Base-by-base conservation (phyloP, 37 sponge, comb jelly and placozoan species). In the Spongilla lacustris region DNA sequence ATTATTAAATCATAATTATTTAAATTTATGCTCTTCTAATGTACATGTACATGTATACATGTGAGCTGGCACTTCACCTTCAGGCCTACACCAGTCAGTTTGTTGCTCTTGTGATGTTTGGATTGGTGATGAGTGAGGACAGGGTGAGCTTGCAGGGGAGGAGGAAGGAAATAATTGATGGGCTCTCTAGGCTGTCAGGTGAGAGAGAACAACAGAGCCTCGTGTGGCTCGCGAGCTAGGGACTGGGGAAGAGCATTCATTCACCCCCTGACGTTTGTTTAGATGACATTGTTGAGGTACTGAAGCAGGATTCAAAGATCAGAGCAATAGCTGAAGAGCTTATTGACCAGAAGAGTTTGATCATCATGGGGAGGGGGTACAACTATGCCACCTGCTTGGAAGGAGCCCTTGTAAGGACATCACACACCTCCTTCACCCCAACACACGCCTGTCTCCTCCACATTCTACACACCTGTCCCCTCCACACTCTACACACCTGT, bases 41-140 rank as follows among this genome's bases (percentile, higher is more conserved):
- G 58, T 58, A 17, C 12, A 14, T 58, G 58, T 58, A 58, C 58
- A 58, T 58, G 58, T 58, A 17, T 58, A 58, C 58, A 58, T 58
- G 58, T 19, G 21, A 6, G 46, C 46, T 46, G 4, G 46, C 46
- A 10, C 8, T 8, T 85, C 30, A 9, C 36, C 29, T 67, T 35
- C 71, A 98, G 98, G 99, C 99, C n/a, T 99, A 99, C 88, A 99
- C 98, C 9, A 99, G 99, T 84, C 99, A 99, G 91, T 89, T 99
- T 49, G 67, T 99, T 24, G 86, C 98, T 34, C 74, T 99, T 10
- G 99, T 99, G 28, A 96, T 99, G 98, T 94, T 99, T 87, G 95
- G 92, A 71, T 79, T 99, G 50, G 78, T 97, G 92, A 96, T 99
- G 91, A 85, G 93, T 69, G 96, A 94, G 74, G 99, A 99, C 66